Evolutionary conservation across 2,797 vertebrate species (phyloP), one percentile per base, ranked within the genome.

Genomic region (Columba guinea): DNA sequence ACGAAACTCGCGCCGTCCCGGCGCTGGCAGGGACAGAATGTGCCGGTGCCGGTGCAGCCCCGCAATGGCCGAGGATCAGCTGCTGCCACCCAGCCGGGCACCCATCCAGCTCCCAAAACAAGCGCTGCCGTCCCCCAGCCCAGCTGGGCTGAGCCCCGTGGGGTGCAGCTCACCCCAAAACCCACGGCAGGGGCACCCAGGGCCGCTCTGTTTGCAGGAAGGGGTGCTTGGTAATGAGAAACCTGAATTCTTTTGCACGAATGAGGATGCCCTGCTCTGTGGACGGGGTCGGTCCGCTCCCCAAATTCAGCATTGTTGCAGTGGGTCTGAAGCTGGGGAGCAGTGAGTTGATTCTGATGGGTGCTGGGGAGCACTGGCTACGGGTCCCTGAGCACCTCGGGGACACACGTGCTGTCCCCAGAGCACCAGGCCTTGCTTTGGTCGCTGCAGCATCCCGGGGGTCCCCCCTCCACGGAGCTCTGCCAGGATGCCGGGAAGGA

Each of bases 21-120:
- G 78, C 3, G 1, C 89, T 82, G 92, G 35, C 80, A 63, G 84
- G 96, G 94, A 97, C 96, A 95, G 94, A 94, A 95, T 96, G 95
- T 96, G 94, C 90, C 69, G 46, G 52, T 8, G 32, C 78, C 5
- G 52, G 59, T 5, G 6, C 62, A 34, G 91, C 89, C 73, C 27
- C 13, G 80, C 32, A 5, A 87, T 73, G 65, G 80, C 63, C 4
- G 5, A 59, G 64, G 92, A 94, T 96, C 68, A 94, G 80, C 88
- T 78, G 92, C 88, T 51, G 79, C 90, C 85, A 91, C 91, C 84
- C 8, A 3, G 76, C 71, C 13, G 39, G 96, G 96, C 92, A 3
- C 51, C 41, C 59, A 0, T 78, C 96, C 96, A 97, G 93, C 56
- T 87, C 94, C 79, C 56, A 14, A 82, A 84, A 83, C 64, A 22